Evolutionary conservation across 2,797 vertebrate species (phyloP).

Genomic region (Enoplosus armatus): DNA sequence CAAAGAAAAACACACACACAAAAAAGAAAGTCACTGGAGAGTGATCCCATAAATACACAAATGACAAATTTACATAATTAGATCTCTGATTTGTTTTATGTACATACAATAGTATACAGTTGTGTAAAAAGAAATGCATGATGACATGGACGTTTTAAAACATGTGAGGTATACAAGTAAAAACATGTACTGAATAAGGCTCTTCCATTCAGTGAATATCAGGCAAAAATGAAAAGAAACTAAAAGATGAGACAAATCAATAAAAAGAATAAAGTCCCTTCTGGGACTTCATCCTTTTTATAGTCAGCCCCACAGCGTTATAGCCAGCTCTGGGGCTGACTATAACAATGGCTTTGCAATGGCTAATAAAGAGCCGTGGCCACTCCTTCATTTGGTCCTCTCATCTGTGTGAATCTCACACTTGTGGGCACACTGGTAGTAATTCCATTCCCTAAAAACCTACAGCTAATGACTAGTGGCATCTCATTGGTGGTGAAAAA

Average conservation of each 20-base stretch:
- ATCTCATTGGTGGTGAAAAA: slow-evolving; percentile 88
- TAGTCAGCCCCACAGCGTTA: slow-evolving; percentile 71
- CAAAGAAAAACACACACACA: slow-evolving; percentile 83
- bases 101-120: slow-evolving; percentile 87
- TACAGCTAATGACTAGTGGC: slow-evolving; percentile 89
- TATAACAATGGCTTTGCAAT: slow-evolving; percentile 87
- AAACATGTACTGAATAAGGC: slow-evolving; percentile 97
- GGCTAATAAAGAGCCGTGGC: slow-evolving; percentile 83
- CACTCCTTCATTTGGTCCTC: slow-evolving; percentile 83
- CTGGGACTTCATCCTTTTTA: slow-evolving; percentile 32
- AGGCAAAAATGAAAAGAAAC: slow-evolving; percentile 86
- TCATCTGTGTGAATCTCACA: slow-evolving; percentile 79
- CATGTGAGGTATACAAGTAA: slow-evolving; percentile 96
- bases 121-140: slow-evolving; percentile 84
- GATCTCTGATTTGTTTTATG: slow-evolving; percentile 79
- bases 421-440: slow-evolving; percentile 82
- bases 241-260: slow-evolving; percentile 82
- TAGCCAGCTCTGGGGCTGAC: slow-evolving; percentile 81
- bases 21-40: slow-evolving; percentile 73
- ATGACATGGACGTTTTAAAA: slow-evolving; percentile 82
- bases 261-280: slow-evolving; percentile 74
- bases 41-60: slow-evolving; percentile 81
- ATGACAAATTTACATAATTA: slow-evolving; percentile 83
- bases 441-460: slow-evolving; percentile 70
- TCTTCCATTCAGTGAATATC: slow-evolving; percentile 87